Evolutionary conservation across 2,888 invertebrate species (phyloP), one percentile per base, ranked within the genome.

Genomic region (Sinohyriopsis cumingii): DNA sequence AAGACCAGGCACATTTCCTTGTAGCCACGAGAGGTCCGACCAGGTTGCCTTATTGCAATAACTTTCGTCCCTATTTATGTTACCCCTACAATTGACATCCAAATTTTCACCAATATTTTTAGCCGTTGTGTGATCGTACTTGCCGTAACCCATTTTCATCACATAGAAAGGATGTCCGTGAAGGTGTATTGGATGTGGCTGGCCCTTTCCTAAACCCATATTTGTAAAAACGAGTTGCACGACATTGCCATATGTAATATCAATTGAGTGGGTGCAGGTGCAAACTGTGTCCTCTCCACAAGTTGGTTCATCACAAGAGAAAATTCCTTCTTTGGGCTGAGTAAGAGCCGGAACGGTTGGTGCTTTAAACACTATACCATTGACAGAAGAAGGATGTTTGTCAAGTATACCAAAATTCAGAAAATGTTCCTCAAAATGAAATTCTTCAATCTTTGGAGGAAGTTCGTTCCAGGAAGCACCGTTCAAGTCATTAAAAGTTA

Each of bases 161-260:
- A 88, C 86, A 45, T 85, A 80, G 71, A 87, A 88, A 9, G 82
- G 81, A 68, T 87, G 86, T 0, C 88, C 88, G 60, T 88, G 88
- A 75, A 88, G 71, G 67, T 88, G 88, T n/a, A 87, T 76, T 0
- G 85, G 85, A 65, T 88, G 88, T 20, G 84, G 78, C 72, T 76
- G 82, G 4, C 82, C 83, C 62, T 73, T 79, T 9, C 87, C 87
- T 0, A 18, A 63, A 3, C 84, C 87, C 80, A 84, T 79, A 69
- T 84, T 82, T 55, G 81, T 63, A 54, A 87, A 73, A 3, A 87
- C 79, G 67, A 88, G 71, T 71, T 87, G 87, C 7, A 85, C 75
- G 0, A 82, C 82, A 60, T 83, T 79, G 3, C 75, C 80, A 61
- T 80, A 69, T 1, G 81, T 71, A 20, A 84, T 72, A 18, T 75